These are phyloP conservation scores for Popillia japonica DNA, from an alignment of 1,140 invertebrate species.

Conservation along the genomic window DNA sequence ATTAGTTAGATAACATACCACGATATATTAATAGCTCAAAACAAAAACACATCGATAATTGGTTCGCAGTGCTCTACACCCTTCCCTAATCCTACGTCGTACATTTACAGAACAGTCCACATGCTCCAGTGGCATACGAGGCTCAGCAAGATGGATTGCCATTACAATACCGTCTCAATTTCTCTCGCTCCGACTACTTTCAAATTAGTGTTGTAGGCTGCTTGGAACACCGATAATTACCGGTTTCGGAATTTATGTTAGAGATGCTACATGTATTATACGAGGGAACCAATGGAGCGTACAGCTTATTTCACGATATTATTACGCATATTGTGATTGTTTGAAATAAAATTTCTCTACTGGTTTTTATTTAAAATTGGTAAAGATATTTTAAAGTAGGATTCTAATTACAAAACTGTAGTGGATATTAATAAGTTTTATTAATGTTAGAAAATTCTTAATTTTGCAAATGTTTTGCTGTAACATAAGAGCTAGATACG, in stretches of 20 bases:
- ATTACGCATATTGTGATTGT: too few species aligned
- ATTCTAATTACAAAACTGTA: too few species aligned
- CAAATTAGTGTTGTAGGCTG: slow-evolving; percentile 29
- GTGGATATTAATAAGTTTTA: too few species aligned
- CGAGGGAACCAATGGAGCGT: not conserved
- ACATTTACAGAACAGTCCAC: not conserved
- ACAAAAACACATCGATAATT: not conserved
- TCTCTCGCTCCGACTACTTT: slow-evolving; percentile 30
- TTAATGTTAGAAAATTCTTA: too few species aligned
- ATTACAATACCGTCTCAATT: slow-evolving; percentile 31
- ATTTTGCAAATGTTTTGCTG: too few species aligned
- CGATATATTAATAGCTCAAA: too few species aligned
- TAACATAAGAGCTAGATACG: too few species aligned
- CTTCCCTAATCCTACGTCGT: not conserved
- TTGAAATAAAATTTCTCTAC: too few species aligned
- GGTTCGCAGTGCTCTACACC: not conserved
- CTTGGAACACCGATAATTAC: slow-evolving; percentile 26
- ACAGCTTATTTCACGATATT: not conserved
- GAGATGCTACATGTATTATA: not conserved
- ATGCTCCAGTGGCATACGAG: slow-evolving; percentile 22
- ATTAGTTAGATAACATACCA: too few species aligned
- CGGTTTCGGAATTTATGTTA: slow-evolving; percentile 21
- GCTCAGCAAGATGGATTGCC: slow-evolving; percentile 28
- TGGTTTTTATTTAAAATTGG: too few species aligned
- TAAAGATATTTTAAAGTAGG: too few species aligned